Percentiles rank a stretch among this genome's conserved stretches.
These are phyloP conservation scores for Platypus cylindrus DNA, from an alignment of 2,888 invertebrate species.

Conservation along the genomic window DNA sequence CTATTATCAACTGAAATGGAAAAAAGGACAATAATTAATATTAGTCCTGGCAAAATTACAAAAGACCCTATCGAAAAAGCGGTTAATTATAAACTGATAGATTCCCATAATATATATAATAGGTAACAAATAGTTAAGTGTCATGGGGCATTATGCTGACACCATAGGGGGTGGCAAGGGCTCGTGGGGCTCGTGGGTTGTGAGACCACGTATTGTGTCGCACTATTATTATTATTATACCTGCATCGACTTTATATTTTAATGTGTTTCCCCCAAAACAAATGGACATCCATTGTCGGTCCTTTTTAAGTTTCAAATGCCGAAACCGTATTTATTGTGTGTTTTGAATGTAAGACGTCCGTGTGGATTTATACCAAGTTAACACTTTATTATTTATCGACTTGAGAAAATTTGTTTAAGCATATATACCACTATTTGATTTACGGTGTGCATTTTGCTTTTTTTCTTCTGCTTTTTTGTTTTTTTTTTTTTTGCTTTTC, in stretches of 20 bases:
- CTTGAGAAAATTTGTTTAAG: conserved; percentile 26
- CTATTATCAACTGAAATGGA: conserved; percentile 11
- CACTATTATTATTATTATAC: conserved; percentile 32
- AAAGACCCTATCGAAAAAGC: conserved; percentile 26
- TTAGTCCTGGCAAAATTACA: conserved; percentile 22
- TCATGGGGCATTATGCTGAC: conserved; percentile 32
- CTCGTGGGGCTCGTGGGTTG: conserved; percentile 26
- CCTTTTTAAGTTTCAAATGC: conserved; percentile 31
- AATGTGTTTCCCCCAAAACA: conserved; percentile 37
- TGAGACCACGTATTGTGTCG: conserved; percentile 35
- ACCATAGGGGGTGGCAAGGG: conserved; percentile 29
- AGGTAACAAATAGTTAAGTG: conserved; percentile 35
- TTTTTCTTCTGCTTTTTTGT: too few species aligned
- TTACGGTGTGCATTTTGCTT: conserved; percentile 24
- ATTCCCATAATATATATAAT: conserved; percentile 32
- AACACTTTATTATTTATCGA: conserved; percentile 31
- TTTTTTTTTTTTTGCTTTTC: too few species aligned
- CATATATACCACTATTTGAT: conserved; percentile 21
- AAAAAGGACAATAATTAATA: conserved; percentile 14
- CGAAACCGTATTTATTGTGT: conserved; percentile 34
- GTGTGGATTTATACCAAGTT: conserved; percentile 30
- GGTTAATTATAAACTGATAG: conserved; percentile 35
- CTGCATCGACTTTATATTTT: conserved; percentile 37
- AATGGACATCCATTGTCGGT: conserved; percentile 35
- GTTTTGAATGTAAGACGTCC: conserved; percentile 33